Percentiles rank a stretch among this genome's conserved stretches.
phyloP scores from a whole-genome alignment of 2,888 invertebrate genomes.

The Melanargia galathea region DNA sequence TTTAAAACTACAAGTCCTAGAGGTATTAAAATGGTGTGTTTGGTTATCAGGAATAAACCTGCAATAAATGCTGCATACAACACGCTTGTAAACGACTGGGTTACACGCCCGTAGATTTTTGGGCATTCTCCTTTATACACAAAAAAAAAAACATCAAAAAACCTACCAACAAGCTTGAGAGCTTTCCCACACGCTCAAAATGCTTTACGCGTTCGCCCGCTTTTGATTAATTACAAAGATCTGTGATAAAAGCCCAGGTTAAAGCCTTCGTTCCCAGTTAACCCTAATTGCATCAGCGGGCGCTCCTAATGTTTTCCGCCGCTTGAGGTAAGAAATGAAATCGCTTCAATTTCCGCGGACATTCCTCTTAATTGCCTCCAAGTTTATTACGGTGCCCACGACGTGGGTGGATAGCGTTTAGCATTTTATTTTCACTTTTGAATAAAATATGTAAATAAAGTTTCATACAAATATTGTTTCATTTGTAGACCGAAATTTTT shows the following conservation, averaged over 20 bases:
- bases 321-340: slow-evolving; percentile 44
- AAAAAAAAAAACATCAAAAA: not conserved
- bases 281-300: slow-evolving; percentile 35
- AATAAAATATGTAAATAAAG: not conserved
- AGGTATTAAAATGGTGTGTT: too few relatives aligned
- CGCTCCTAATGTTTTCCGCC: slow-evolving; percentile 40
- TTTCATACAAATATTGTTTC: too few relatives aligned
- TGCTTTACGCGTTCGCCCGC: slow-evolving; percentile 15
- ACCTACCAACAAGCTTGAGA: slow-evolving; percentile 4
- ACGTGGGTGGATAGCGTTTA: slow-evolving; percentile 41
- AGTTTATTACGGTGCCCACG: slow-evolving; percentile 31
- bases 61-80: too few relatives aligned
- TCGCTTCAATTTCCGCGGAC: slow-evolving; percentile 46
- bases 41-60: too few relatives aligned
- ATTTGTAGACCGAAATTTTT: too few relatives aligned
- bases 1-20: too few relatives aligned
- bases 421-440: not conserved
- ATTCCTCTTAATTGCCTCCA: slow-evolving; percentile 45
- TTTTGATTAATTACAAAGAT: slow-evolving; percentile 34
- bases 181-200: slow-evolving; percentile 14
- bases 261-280: slow-evolving; percentile 31
- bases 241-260: slow-evolving; percentile 35
- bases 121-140: too few relatives aligned
- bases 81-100: too few relatives aligned
- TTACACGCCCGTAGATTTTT: too few relatives aligned